phyloP scores from a whole-genome alignment of 2,113 vertebrate species.

The Probosciger aterrimus region DNA sequence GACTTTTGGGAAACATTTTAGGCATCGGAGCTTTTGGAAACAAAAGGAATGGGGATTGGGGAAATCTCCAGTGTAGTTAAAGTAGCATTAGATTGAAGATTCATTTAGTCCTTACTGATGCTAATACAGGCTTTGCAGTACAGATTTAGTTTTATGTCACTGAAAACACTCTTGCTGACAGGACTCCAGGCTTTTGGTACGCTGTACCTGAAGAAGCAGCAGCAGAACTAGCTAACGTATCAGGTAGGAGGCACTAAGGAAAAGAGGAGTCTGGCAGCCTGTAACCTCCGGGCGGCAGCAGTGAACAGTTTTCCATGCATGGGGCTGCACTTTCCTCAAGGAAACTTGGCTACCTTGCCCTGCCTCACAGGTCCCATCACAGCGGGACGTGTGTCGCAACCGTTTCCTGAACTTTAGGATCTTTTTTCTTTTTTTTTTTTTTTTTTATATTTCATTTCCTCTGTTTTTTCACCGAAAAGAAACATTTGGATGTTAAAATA shows the following conservation, averaged over 20 bases:
- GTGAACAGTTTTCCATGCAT: not conserved
- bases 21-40: not conserved
- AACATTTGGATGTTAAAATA: not conserved
- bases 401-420: not conserved
- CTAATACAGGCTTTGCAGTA: not conserved
- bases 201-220: too few species aligned
- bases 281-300: conserved; percentile 41
- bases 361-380: fast-evolving
- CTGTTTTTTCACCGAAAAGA: not conserved
- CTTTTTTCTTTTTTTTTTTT: fast-evolving
- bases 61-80: not conserved
- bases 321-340: fast-evolving
- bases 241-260: not conserved
- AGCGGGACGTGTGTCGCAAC: fast-evolving
- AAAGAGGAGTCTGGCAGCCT: not conserved
- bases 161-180: not conserved
- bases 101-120: not conserved
- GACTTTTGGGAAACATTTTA: not conserved
- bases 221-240: fast-evolving
- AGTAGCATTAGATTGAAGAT: not conserved
- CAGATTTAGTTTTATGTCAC: not conserved
- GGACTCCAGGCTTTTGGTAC: not conserved
- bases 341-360: not conserved
- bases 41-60: not conserved
- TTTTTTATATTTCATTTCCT: not conserved